Base-by-base conservation (phyloP, 1,140 invertebrate species). In the Bursaphelenchus mucronatus region DNA sequence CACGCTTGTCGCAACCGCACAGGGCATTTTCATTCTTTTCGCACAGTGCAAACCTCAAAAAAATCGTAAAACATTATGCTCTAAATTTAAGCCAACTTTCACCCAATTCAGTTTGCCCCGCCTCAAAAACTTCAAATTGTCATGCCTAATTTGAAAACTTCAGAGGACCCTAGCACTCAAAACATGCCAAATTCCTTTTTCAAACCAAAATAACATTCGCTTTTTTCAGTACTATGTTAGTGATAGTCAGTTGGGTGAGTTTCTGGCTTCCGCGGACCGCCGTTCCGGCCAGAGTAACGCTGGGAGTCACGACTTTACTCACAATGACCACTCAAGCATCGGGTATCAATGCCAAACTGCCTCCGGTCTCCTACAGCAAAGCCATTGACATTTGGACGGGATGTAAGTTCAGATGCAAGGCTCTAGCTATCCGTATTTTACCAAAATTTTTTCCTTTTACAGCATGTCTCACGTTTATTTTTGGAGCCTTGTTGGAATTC, bases 401-500 rank as follows among this genome's bases (percentile, higher is more conserved):
- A 69, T 61, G 73, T 73, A 47, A 61, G 56, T 40, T n/a, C 3
- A 49, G 1, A n/a, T 49, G 4, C 1, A 49, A 49, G 13, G 1
- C 17, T 49, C 17, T 49, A 13, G 6, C 1, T 3, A 13, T n/a
- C 1, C 17, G 17, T 13, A n/a, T 49, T 49, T 49, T 49, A 49
- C 4, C 13, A 1, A 49, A 49, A 3, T 30, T 30, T 30, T 30
- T 17, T 63, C 3, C 4, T 41, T 39, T 71, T 73, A 15, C 41
- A 46, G 92, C 94, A n/a, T 96, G 93, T 83, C 85, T 96, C 65
- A 94, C 92, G 17, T 95, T 96, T 83, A 92, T 96, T 15, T 96
- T 96, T 82, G 91, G 91, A 39, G 92, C 93, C 19, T 83, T 96
- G 66, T 86, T 96, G 50, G 93, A 96, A 84, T 96, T 96, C 81